Base-by-base conservation (phyloP, 2,888 invertebrate species). In the Tetranychus piercei region DNA sequence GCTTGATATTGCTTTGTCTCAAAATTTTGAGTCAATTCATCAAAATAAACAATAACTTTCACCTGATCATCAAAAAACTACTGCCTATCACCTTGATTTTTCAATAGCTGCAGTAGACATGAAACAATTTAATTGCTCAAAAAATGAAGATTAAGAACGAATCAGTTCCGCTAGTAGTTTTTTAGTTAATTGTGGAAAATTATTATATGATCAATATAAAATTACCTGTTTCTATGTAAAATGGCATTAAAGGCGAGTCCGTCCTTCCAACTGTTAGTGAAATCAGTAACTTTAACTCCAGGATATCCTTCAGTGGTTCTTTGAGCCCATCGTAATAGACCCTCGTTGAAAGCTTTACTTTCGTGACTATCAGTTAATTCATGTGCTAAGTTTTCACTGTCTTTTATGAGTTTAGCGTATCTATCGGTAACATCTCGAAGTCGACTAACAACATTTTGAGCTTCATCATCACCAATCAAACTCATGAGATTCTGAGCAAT, bases 231-330 rank as follows among this genome's bases (percentile, higher is more conserved):
- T 83, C 96, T 88, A 85, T 99, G 97, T 79, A 99, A 90, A 83
- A 99, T 90, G 80, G 97, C 96, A 83, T 94, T 94, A 88, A 99
- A 97, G 79, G 97, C 97, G 81, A 95, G 87, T 71, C 99, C 99
- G 84, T 99, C 97, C 77, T 93, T 87, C 99, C 99, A 99, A 65
- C 95, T 95, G 74, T 88, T 88, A 75, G 95, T 93, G 86, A 99
- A 99, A 86, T 99, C 95, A 78, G 87, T 87, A 75, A 99, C 93
- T 80, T 91, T 88, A 78, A 99, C 96, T 74, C 94, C 94, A 0
- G 97, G 97, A 84, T 99, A 99, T 83, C 94, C 94, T 82, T 94
- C 91, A 74, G 96, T 95, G 80, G 94, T 94, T 79, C 92, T 88
- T 81, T 93, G 88, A 74, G 96, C 96, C 99, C 99, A 99, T 85